Evolutionary conservation across 2,797 vertebrate genomes (phyloP).

Genomic region (Gorsachius magnificus): DNA sequence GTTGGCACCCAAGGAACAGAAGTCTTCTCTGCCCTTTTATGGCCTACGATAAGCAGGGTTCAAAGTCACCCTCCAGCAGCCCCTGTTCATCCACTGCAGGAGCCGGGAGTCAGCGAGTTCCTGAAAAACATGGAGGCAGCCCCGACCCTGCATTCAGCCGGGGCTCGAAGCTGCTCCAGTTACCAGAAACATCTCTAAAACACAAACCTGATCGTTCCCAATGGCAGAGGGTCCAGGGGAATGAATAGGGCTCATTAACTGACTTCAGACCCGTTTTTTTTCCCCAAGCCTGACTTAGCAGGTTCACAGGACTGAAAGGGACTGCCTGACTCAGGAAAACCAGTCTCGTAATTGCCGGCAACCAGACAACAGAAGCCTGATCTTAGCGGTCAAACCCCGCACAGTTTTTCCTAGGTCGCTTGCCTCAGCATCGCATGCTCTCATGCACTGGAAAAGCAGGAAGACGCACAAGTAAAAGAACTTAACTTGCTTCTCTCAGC

Average conservation of each 20-base stretch:
- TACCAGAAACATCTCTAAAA: slow-evolving; percentile 39
- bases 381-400: background rate
- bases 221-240: slow-evolving; percentile 20
- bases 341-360: background rate
- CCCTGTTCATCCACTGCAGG: background rate
- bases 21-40: background rate
- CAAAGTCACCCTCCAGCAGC: background rate
- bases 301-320: slow-evolving; percentile 43
- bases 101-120: background rate
- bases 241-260: slow-evolving; percentile 44
- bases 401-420: background rate
- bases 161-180: background rate
- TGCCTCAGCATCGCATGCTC: background rate
- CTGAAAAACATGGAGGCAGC: background rate
- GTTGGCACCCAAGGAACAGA: background rate
- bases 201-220: background rate
- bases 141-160: background rate
- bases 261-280: slow-evolving; percentile 38
- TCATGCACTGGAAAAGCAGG: background rate
- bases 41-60: background rate
- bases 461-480: background rate
- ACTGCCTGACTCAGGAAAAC: slow-evolving; percentile 63
- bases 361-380: background rate
- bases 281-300: slow-evolving; percentile 47
- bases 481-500: background rate